Evolutionary conservation across 1,140 invertebrate genomes (phyloP), one percentile per base, ranked within the genome.

Genomic region (Mya arenaria): DNA sequence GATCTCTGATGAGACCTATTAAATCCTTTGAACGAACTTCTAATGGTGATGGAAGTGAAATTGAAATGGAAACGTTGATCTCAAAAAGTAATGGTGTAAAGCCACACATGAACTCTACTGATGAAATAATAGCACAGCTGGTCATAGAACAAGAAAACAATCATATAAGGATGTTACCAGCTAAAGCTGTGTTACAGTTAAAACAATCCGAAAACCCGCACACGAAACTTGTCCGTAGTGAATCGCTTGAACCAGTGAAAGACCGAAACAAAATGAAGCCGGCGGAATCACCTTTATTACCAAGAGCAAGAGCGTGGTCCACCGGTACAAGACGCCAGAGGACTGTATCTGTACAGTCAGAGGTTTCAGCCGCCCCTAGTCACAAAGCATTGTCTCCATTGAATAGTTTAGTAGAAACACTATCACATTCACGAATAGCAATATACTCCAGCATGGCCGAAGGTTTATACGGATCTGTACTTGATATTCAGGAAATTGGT

Each of bases 1-100:
- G 69, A 23, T 44, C 69, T 36, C 34, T 82, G 28, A 48, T 82
- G 23, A 55, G 79, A 62, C 79, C 79, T n/a, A 55, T 82, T 4
- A 37, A 73, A n/a, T 82, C 71, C 4, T 82, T 73, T 66, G 60
- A 63, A 73, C 25, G 34, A 65, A 23, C 23, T 19, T 37, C 17
- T 34, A 36, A 36, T 25, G 32, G 23, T 15, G 17, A 25, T 30
- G 32, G 2, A 13, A 32, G 41, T n/a, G 23, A 23, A 15, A 52
- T 10, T 52, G 30, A 75, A 36, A 19, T 62, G 37, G 19, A 39
- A 30, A 19, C 10, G 19, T 17, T 65, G 15, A 41, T 41, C 32
- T 10, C 15, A n/a, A 6, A 19, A 60, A 28, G 15, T 1, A 44
- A 36, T 63, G 41, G 56, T 15, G 30, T 32, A 17, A 63, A 41